These are phyloP conservation scores for Pseudolycoriella hygida DNA, from an alignment of 2,888 invertebrate species.

Conservation along the genomic window DNA sequence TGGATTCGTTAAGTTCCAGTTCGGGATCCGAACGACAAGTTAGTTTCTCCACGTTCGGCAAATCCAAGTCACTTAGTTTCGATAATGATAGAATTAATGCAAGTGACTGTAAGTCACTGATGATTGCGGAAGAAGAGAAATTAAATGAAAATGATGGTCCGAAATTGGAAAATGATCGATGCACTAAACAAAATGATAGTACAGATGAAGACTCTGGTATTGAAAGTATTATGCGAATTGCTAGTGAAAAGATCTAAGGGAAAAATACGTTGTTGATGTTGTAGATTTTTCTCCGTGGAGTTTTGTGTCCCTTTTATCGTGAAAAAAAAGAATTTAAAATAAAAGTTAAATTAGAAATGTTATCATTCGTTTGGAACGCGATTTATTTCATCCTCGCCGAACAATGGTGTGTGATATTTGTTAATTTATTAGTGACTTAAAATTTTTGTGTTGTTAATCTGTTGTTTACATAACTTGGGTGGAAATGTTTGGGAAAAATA, in stretches of 20 bases:
- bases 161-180: background rate
- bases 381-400: too few species aligned
- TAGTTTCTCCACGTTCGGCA: slow-evolving; percentile 13
- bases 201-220: slow-evolving; percentile 16
- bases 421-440: background rate
- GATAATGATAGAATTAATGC: slow-evolving; percentile 1
- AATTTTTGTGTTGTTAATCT: too few species aligned
- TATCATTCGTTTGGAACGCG: too few species aligned
- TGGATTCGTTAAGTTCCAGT: slow-evolving; percentile 15
- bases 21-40: slow-evolving; percentile 11
- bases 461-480: too few species aligned
- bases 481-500: too few species aligned
- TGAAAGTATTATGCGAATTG: slow-evolving; percentile 14
- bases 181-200: slow-evolving; percentile 12
- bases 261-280: too few species aligned
- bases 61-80: slow-evolving; percentile 3
- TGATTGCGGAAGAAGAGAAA: background rate
- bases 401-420: background rate
- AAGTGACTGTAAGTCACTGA: background rate
- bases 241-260: slow-evolving; percentile 1
- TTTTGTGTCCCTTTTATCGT: too few species aligned
- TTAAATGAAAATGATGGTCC: background rate
- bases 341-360: too few species aligned
- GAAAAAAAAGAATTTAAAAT: too few species aligned
- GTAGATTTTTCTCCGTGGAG: too few species aligned